Base-by-base conservation (phyloP, 2,797 vertebrate genomes). In the Scolopax bukidnonensis region DNA sequence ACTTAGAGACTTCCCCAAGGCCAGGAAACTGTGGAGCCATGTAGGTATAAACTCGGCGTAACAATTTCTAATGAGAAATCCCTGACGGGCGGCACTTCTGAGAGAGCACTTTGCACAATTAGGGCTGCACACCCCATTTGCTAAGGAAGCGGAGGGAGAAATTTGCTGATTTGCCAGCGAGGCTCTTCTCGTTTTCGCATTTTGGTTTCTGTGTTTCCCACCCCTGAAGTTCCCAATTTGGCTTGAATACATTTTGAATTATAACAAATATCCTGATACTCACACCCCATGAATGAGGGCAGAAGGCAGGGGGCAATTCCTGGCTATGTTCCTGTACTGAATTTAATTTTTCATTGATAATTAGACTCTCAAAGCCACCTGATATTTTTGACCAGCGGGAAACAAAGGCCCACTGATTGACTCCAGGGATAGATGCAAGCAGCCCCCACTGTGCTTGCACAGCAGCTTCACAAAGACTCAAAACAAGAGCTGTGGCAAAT, bases 401-500 rank as follows among this genome's bases (percentile, higher is more conserved):
- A 98, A 99, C 98, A 98, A 98, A 97, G 98, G 97, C 97, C 98
- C 98, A 98, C 98, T 98, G 98, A 98, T 96, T 98, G 98, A 99
- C 98, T 99, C 98, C 94, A 97, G 97, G 98, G 99, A 99, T 98
- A 96, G 90, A 78, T 95, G 94, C 96, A 97, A 97, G 97, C 86
- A 89, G 97, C 97, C 96, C 98, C 98, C 95, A 97, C 98, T 97
- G 98, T 95, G 98, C 97, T 98, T 94, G 59, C 80, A 63, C 96
- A 81, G 97, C 97, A 97, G 98, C 98, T 98, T 98, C 98, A 98
- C 98, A 97, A 98, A 99, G 98, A 99, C 98, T 98, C 98, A 98
- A 99, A 99, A 99, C 99, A 99, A 97, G 98, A 98, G 98, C 98
- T 98, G 98, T 98, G 98, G 98, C 98, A 98, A 98, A 98, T 98